A percentile compares a stretch with the other conserved stretches of the same genome.
Evolutionary conservation across 2,113 vertebrate genomes (phyloP).

Genomic region (Crocuta crocuta): DNA sequence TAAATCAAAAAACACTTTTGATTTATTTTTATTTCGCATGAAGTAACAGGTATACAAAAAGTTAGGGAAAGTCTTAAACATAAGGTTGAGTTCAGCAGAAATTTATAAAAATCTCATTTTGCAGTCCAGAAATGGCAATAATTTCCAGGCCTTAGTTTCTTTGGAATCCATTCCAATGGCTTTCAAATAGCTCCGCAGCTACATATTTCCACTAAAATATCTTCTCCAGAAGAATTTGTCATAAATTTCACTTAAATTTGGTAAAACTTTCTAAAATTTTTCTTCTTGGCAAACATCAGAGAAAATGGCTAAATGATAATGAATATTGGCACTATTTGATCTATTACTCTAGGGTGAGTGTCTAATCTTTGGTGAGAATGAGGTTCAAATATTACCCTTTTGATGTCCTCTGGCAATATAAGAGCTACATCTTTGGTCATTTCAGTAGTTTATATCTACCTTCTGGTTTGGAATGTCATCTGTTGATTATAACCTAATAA

Average conservation of each 20-base stretch:
- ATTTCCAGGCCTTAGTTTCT: not conserved
- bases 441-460: not conserved
- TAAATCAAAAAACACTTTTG: conserved; percentile 30
- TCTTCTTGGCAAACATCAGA: conserved; percentile 43
- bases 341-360: not conserved
- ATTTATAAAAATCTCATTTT: conserved; percentile 45
- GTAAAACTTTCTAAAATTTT: not conserved
- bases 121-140: conserved; percentile 12
- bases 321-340: not conserved
- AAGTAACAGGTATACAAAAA: not conserved
- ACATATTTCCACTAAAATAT: not conserved
- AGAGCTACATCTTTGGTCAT: not conserved
- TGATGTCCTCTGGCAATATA: not conserved
- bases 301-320: not conserved
- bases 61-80: conserved; percentile 1
- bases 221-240: not conserved
- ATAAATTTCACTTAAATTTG: conserved; percentile 3
- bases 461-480: not conserved
- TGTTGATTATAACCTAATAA: not conserved
- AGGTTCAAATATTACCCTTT: not conserved
- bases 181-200: not conserved
- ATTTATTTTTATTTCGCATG: conserved; percentile 37
- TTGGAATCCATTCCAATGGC: not conserved
- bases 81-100: not conserved
- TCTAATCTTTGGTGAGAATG: not conserved